Conservation (phyloP, 1,140 invertebrate genomes). For the Yoshiicerus persimilis region DNA sequence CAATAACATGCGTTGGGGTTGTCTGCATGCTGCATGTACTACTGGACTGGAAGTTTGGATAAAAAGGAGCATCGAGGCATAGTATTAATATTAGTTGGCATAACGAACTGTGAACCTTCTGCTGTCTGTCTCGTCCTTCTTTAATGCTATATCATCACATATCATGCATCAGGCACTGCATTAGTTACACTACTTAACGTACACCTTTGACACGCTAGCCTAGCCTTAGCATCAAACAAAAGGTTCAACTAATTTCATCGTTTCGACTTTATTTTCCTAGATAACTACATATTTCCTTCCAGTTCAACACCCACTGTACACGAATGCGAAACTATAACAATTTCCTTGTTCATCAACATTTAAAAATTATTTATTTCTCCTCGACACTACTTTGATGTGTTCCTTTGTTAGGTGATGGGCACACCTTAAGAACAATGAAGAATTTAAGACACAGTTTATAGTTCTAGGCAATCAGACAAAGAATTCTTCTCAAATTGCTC, state of each 20-base stretch:
- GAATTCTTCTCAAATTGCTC: neutral
- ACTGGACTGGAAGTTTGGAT: neutral
- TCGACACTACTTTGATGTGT: neutral
- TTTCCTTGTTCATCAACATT: neutral
- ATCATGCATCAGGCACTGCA: neutral
- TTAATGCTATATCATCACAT: neutral
- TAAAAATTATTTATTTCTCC: neutral
- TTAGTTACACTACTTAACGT: neutral
- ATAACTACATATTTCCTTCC: neutral
- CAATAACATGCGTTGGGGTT: too few relatives aligned
- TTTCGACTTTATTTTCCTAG: neutral
- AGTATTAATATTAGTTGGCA: neutral
- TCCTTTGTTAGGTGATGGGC: neutral
- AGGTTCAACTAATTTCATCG: conserved; percentile 6
- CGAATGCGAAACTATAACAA: neutral
- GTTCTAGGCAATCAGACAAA: neutral
- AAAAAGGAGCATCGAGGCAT: neutral
- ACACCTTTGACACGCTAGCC: conserved; percentile 15
- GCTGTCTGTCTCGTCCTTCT: neutral
- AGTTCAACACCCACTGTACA: conserved; percentile 3
- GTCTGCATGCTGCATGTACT: too few relatives aligned
- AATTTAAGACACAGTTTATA: neutral
- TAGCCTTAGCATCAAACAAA: neutral
- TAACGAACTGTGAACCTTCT: neutral
- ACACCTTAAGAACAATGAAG: neutral